Evolutionary conservation across 2,797 vertebrate genomes (phyloP).

Genomic region (Sparidentex hasta): DNA sequence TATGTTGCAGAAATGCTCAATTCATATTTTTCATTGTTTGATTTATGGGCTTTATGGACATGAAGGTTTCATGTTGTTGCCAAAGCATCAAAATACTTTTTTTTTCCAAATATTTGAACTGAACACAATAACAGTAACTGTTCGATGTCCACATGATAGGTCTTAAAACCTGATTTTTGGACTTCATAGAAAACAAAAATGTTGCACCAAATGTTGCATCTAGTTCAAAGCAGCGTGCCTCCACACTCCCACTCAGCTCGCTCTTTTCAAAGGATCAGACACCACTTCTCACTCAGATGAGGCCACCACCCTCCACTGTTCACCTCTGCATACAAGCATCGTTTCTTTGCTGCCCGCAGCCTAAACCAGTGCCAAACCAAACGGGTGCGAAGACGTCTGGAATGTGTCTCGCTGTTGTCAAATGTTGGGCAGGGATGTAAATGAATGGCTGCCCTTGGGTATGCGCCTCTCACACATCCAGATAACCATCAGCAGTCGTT

Average conservation of each 20-base stretch:
- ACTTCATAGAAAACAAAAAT: not conserved
- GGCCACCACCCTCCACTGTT: not conserved
- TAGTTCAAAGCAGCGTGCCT: not conserved
- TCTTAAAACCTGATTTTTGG: conserved; percentile 5
- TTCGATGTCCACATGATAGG: not conserved
- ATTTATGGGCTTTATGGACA: too few relatives aligned
- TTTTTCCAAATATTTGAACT: too few relatives aligned
- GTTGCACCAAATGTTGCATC: not conserved
- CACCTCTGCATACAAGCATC: conserved; percentile 1
- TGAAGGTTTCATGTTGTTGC: too few relatives aligned
- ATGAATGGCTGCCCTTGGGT: conserved; percentile 54
- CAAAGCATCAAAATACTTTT: too few relatives aligned
- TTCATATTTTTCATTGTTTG: too few relatives aligned
- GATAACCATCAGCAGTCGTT: conserved; percentile 69
- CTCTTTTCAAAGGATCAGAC: conserved; percentile 8
- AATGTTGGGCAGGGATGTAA: conserved; percentile 55
- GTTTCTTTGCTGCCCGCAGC: not conserved
- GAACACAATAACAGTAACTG: too few relatives aligned
- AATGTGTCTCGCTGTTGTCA: conserved; percentile 61
- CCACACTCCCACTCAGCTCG: not conserved
- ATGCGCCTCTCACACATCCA: conserved; percentile 32
- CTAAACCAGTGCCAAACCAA: conserved; percentile 8
- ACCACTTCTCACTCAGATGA: not conserved
- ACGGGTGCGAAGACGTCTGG: conserved; percentile 31
- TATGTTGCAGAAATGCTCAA: not conserved